Conservation (phyloP, 1,140 invertebrate genomes). For the Orchesella cincta region DNA sequence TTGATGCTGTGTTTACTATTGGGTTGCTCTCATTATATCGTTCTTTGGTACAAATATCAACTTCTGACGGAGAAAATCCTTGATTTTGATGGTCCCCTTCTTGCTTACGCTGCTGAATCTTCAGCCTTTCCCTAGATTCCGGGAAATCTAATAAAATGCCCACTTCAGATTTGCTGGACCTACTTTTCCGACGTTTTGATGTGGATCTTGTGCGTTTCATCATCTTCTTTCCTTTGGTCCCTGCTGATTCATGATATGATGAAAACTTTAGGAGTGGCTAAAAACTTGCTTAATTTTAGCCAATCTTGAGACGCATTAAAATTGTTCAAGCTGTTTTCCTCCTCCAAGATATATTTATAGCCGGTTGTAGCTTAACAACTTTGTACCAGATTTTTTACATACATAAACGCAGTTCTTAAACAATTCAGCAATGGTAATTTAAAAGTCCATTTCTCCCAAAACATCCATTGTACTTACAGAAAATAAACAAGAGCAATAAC, state of each 20-base stretch:
- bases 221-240: conserved; percentile 25
- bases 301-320: conserved; percentile 23
- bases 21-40: too few relatives aligned
- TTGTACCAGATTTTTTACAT: too few relatives aligned
- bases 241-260: conserved; percentile 27
- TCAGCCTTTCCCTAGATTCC: not conserved
- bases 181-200: conserved; percentile 26
- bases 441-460: too few relatives aligned
- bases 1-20: not conserved
- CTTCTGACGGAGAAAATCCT: not conserved
- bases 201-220: conserved; percentile 9
- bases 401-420: too few relatives aligned
- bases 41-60: too few relatives aligned
- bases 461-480: too few relatives aligned
- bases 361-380: too few relatives aligned
- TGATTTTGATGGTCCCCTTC: conserved; percentile 12
- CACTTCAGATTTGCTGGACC: not conserved
- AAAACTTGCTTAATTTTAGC: conserved; percentile 23
- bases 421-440: too few relatives aligned
- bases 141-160: conserved; percentile 9
- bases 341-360: not conserved
- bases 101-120: not conserved
- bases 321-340: too few relatives aligned
- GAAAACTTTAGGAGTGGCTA: conserved; percentile 22
- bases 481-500: too few relatives aligned